A percentile compares a stretch with the other conserved stretches of the same genome.
phyloP scores from a whole-genome alignment of 2,113 vertebrate genomes.

The Sarotherodon lohbergeri region DNA sequence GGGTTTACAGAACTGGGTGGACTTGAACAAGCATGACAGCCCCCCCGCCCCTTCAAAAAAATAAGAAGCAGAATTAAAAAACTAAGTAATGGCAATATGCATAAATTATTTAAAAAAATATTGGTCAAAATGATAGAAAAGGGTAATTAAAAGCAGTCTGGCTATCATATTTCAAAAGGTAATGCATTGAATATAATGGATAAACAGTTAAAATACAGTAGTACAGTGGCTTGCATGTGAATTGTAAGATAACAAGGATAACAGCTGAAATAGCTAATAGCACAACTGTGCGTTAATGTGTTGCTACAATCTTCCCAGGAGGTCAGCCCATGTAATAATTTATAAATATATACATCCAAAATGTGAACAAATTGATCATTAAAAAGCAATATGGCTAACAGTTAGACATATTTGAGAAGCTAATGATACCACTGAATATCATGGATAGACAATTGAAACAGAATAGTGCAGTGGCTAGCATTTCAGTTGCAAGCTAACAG shows the following conservation, averaged over 20 bases:
- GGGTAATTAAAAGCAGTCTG: not conserved
- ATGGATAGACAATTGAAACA: not conserved
- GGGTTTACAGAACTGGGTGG: not conserved
- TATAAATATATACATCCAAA: not conserved
- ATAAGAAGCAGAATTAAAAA: not conserved
- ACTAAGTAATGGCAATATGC: not conserved
- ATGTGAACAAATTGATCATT: not conserved
- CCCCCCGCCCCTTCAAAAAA: accelerated
- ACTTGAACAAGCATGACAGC: not conserved
- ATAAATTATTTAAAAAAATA: accelerated
- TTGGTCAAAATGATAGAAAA: accelerated
- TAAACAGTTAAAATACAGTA: not conserved
- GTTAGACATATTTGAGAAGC: not conserved
- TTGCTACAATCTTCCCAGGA: not conserved
- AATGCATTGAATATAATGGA: not conserved
- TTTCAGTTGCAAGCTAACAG: not conserved
- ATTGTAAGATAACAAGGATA: not conserved
- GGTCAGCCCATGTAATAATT: not conserved
- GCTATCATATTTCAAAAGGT: not conserved
- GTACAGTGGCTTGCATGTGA: not conserved
- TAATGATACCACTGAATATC: not conserved
- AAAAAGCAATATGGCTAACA: not conserved
- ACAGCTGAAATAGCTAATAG: not conserved
- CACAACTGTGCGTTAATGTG: not conserved
- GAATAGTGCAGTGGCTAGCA: not conserved